phyloP scores from a whole-genome alignment of 1,140 invertebrate genomes.

The Drosophila nikananu region DNA sequence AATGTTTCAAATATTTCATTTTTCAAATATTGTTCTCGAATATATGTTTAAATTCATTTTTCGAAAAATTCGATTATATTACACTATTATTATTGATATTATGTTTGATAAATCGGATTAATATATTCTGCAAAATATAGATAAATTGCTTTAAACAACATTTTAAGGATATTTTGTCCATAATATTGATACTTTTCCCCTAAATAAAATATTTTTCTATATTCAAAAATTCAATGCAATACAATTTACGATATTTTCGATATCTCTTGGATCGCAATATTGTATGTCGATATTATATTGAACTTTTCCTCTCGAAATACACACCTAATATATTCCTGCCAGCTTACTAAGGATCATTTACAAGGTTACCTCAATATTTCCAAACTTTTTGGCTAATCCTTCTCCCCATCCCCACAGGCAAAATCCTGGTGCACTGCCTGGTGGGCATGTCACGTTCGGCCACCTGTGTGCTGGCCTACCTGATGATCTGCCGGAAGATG shows the following conservation, averaged over 20 bases:
- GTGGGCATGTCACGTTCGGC: slow-evolving; percentile 93
- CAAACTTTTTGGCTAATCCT: background rate
- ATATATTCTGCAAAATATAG: too few relatives aligned
- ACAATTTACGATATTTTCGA: background rate
- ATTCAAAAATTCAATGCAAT: background rate
- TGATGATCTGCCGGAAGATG: slow-evolving; percentile 93
- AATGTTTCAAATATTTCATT: too few relatives aligned
- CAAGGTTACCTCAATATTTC: background rate
- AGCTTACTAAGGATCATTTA: background rate
- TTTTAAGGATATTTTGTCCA: too few relatives aligned
- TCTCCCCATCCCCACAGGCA: slow-evolving; percentile 87
- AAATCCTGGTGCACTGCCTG: slow-evolving; percentile 92
- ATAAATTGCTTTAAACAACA: too few relatives aligned
- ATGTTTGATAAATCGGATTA: too few relatives aligned
- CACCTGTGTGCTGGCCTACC: slow-evolving; percentile 92
- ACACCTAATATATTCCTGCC: background rate
- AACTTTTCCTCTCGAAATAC: background rate
- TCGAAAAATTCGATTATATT: too few relatives aligned
- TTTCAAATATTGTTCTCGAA: too few relatives aligned
- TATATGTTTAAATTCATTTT: too few relatives aligned
- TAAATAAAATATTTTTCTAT: too few relatives aligned
- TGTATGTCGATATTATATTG: background rate
- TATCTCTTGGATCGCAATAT: background rate
- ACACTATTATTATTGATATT: too few relatives aligned
- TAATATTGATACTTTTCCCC: too few relatives aligned